Evolutionary conservation across 2,888 invertebrate genomes (phyloP).

Genomic region (Sinopyrophorus schimmeli): DNA sequence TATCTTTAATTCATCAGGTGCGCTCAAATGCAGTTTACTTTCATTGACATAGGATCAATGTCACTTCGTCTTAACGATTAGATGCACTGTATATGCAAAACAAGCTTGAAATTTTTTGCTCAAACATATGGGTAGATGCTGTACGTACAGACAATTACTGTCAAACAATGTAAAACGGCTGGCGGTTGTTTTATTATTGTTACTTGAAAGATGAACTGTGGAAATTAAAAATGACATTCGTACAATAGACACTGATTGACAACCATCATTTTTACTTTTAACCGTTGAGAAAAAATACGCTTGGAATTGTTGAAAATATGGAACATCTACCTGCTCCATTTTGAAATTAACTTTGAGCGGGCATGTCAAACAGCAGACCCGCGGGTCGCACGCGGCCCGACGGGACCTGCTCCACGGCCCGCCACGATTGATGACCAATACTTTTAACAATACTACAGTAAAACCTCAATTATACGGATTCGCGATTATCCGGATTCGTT

Average conservation of each 20-base stretch:
- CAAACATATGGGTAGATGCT: constrained; percentile 23
- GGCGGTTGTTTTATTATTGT: constrained; percentile 29
- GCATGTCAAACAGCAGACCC: no score
- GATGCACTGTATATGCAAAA: constrained; percentile 35
- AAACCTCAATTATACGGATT: no score
- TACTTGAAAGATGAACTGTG: constrained; percentile 24
- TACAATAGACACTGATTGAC: constrained; percentile 37
- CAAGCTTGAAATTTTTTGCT: constrained; percentile 25
- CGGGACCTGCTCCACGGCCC: no score
- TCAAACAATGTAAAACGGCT: constrained; percentile 25
- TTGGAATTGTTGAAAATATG: neutral
- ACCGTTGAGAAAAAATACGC: neutral
- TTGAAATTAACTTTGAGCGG: no score
- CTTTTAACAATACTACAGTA: no score
- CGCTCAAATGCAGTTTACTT: constrained; percentile 33
- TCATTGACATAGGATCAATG: constrained; percentile 36
- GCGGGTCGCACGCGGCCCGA: no score
- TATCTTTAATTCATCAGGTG: constrained; percentile 36
- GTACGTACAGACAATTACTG: constrained; percentile 32
- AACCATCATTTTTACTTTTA: constrained; percentile 32
- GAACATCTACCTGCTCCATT: no score
- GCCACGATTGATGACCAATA: no score
- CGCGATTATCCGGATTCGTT: no score
- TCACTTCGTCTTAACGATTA: constrained; percentile 31
- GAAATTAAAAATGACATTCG: constrained; percentile 20